These are phyloP conservation scores for Ormyrus rosae DNA, from an alignment of 2,888 invertebrate genomes.

Conservation along the genomic window DNA sequence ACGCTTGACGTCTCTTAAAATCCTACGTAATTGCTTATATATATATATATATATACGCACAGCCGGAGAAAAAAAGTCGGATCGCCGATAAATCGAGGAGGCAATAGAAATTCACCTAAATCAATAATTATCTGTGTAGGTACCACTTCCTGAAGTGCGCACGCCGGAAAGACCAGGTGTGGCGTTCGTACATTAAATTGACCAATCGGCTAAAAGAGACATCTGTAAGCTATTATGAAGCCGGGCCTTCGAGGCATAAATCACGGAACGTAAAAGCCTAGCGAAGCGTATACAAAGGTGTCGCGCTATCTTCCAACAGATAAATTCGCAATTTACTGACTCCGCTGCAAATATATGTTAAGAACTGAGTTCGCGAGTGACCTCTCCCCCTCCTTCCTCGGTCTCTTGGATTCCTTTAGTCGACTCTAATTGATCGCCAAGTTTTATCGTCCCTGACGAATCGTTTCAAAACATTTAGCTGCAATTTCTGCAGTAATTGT, in stretches of 20 bases:
- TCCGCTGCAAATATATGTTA: slow-evolving; percentile 28
- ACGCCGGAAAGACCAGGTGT: slow-evolving; percentile 29
- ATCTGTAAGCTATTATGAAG: slow-evolving; percentile 55
- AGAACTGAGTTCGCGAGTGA: not conserved
- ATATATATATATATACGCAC: not conserved
- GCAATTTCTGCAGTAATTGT: no score
- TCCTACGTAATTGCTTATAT: slow-evolving; percentile 21
- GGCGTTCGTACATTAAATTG: slow-evolving; percentile 42
- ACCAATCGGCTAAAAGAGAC: slow-evolving; percentile 55
- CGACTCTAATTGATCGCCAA: no score
- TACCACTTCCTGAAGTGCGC: slow-evolving; percentile 2
- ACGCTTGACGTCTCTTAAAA: slow-evolving; percentile 4
- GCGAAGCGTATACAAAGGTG: slow-evolving; percentile 45
- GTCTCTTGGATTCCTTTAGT: not conserved
- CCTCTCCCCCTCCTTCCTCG: slow-evolving; percentile 13
- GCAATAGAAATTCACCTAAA: slow-evolving; percentile 37
- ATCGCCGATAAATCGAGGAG: slow-evolving; percentile 33
- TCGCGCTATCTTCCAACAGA: slow-evolving; percentile 52
- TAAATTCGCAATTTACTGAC: slow-evolving; percentile 55
- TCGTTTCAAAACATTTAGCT: no score
- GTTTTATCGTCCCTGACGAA: no score
- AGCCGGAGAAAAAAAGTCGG: slow-evolving; percentile 5
- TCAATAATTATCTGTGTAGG: slow-evolving; percentile 43
- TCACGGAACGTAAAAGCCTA: slow-evolving; percentile 50
- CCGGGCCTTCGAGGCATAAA: slow-evolving; percentile 37